Conservation (phyloP, 2,888 invertebrate species). For the Geotrupes spiniger region DNA sequence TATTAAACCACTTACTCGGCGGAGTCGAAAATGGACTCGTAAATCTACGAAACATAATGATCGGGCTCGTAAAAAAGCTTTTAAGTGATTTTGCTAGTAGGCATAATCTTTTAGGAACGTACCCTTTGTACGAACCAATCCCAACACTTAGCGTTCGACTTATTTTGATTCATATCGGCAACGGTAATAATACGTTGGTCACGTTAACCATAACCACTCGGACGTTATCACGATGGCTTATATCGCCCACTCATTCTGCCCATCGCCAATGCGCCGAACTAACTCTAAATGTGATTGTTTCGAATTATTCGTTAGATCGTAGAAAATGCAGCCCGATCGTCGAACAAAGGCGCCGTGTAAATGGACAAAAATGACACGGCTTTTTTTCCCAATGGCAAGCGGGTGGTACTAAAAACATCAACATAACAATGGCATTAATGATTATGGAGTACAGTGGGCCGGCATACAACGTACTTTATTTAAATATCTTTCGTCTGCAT, state of each 20-base stretch:
- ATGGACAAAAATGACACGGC: not conserved
- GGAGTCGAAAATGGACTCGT: no score
- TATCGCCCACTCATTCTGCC: conserved; percentile 19
- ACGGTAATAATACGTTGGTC: conserved; percentile 31
- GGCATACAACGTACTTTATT: conserved; percentile 6
- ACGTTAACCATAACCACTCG: conserved; percentile 19
- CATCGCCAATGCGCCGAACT: no score
- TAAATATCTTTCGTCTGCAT: conserved; percentile 1
- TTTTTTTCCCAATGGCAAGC: conserved; percentile 17
- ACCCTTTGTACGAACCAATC: conserved; percentile 11
- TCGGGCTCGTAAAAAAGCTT: conserved; percentile 20
- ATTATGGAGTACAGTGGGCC: conserved; percentile 24
- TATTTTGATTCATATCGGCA: conserved; percentile 33
- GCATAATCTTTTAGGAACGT: conserved; percentile 9
- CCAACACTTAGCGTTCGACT: conserved; percentile 29
- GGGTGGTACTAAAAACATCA: conserved; percentile 30
- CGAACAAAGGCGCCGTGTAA: no score
- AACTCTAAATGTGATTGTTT: no score
- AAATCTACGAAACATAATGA: no score
- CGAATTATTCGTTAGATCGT: no score
- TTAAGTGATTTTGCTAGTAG: conserved; percentile 21
- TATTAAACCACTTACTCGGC: no score
- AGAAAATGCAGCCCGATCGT: no score
- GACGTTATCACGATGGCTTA: conserved; percentile 26
- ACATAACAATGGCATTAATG: conserved; percentile 30